A percentile compares a stretch with the other conserved stretches of the same genome.
phyloP scores from a whole-genome alignment of 2,888 invertebrate species.

The Troides aeacus region DNA sequence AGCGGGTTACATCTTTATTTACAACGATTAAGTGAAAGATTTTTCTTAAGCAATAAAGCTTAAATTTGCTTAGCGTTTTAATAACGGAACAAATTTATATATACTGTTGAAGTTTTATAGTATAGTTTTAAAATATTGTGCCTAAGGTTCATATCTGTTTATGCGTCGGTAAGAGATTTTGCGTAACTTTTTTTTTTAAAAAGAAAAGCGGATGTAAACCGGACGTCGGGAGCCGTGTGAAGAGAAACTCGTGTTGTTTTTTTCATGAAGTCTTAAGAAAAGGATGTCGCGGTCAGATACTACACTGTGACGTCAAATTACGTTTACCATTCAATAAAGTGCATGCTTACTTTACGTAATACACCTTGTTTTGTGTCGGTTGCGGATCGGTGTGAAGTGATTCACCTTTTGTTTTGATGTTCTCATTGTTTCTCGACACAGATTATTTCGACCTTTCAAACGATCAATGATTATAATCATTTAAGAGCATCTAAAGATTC shows the following conservation, averaged over 20 bases:
- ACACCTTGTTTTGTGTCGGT: slow-evolving; percentile 21
- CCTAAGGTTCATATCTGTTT: slow-evolving; percentile 39
- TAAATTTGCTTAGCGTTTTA: slow-evolving; percentile 34
- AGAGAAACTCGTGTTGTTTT: slow-evolving; percentile 61
- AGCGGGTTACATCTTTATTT: slow-evolving; percentile 27
- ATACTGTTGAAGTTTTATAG: not conserved
- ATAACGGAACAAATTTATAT: slow-evolving; percentile 12
- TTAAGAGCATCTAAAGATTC: not conserved
- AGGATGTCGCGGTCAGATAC: slow-evolving; percentile 67
- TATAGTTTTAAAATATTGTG: slow-evolving; percentile 32
- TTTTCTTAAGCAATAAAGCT: slow-evolving; percentile 32
- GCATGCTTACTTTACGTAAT: slow-evolving; percentile 25
- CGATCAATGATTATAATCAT: not conserved
- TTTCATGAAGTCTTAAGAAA: slow-evolving; percentile 56
- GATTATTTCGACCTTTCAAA: not conserved
- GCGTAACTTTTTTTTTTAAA: slow-evolving; percentile 45
- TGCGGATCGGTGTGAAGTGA: slow-evolving; percentile 6
- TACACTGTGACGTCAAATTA: slow-evolving; percentile 43
- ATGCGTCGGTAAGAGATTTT: slow-evolving; percentile 29
- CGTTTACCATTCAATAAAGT: slow-evolving; percentile 31
- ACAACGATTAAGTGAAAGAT: slow-evolving; percentile 23
- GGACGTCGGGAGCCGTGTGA: slow-evolving; percentile 69
- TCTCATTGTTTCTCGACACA: not conserved
- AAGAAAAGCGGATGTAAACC: slow-evolving; percentile 74
- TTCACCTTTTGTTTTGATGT: slow-evolving; percentile 3